Evolutionary conservation across 2,113 vertebrate genomes (phyloP).

Genomic region (Callospermophilus lateralis): DNA sequence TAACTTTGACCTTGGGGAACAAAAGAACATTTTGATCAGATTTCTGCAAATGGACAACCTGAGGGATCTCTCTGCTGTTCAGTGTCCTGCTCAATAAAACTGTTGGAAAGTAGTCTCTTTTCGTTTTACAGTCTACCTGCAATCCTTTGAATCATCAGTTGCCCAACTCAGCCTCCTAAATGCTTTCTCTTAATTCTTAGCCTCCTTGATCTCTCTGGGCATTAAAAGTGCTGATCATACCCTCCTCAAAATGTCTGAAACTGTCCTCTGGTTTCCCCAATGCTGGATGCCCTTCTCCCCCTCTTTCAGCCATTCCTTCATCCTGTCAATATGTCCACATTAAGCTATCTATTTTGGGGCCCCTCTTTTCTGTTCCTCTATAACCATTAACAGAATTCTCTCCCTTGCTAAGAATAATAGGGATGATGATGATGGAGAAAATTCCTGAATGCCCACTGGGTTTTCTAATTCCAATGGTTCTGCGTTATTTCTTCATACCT

Average conservation of each 20-base stretch:
- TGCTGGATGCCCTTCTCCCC: not conserved
- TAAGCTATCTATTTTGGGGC: not conserved
- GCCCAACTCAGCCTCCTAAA: not conserved
- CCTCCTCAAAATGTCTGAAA: not conserved
- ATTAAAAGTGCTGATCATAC: not conserved
- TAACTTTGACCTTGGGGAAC: conserved; percentile 65
- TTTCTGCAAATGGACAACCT: conserved; percentile 61
- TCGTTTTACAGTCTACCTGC: conserved; percentile 17
- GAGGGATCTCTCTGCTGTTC: not conserved
- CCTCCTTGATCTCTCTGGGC: not conserved
- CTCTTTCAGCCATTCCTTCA: not conserved
- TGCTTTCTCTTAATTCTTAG: not conserved
- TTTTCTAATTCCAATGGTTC: not conserved
- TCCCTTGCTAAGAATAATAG: not conserved
- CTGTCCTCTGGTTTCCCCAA: not conserved
- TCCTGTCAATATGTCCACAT: not conserved
- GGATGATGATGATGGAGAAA: not conserved
- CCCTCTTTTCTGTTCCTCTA: not conserved
- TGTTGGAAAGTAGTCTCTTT: conserved; percentile 35
- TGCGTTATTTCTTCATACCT: not conserved
- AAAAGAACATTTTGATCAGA: conserved; percentile 23
- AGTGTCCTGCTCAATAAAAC: conserved; percentile 23
- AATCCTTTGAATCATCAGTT: not conserved
- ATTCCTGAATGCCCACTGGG: not conserved
- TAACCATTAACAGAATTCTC: not conserved